Evolutionary conservation across 1,140 invertebrate genomes (phyloP).

Genomic region (Drosophila equinoxialis): DNA sequence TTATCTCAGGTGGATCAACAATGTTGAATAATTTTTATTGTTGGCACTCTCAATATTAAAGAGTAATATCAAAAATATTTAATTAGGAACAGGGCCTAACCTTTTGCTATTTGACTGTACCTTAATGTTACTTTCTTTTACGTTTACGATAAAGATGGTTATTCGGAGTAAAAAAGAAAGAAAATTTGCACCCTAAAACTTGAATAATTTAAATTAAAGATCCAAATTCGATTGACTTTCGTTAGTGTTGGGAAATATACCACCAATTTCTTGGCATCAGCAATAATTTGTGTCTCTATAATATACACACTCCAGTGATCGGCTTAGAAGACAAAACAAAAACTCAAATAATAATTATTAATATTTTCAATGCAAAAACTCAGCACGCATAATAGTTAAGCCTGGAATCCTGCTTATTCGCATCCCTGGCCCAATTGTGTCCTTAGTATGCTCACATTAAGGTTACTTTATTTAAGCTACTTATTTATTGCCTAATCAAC

Average conservation of each 20-base stretch:
- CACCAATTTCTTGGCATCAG: no score
- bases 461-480: conserved; percentile 30
- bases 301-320: no score
- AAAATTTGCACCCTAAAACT: no score
- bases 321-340: not conserved
- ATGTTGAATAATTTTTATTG: not conserved
- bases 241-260: no score
- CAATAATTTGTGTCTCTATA: no score
- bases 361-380: not conserved
- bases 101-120: no score
- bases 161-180: no score
- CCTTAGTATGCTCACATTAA: not conserved
- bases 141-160: no score
- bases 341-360: not conserved
- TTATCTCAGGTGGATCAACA: conserved; percentile 30
- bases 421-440: not conserved
- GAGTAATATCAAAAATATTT: not conserved
- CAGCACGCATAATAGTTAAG: not conserved
- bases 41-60: not conserved
- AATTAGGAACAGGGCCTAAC: no score
- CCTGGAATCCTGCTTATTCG: not conserved
- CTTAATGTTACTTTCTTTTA: no score
- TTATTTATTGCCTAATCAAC: conserved; percentile 49
- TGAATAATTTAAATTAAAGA: no score
- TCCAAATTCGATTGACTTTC: no score